A percentile compares a stretch with the other conserved stretches of the same genome.
Evolutionary conservation across 2,797 vertebrate genomes (phyloP).

Genomic region (Hybognathus amarus): DNA sequence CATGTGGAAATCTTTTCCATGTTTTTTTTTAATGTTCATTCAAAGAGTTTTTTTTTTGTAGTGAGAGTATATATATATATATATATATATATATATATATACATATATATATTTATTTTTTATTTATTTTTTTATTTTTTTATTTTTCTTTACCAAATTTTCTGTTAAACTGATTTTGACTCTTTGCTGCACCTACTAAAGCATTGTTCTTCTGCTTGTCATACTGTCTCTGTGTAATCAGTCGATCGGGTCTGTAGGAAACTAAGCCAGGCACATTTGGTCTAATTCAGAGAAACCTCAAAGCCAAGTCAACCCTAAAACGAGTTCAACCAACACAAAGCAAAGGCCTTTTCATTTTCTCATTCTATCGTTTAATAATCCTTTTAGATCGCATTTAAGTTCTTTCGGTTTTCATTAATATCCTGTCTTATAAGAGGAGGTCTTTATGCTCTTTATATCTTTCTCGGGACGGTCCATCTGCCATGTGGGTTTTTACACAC

Average conservation of each 20-base stretch:
- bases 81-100: no score
- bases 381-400: background rate
- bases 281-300: conserved; percentile 37
- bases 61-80: no score
- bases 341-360: background rate
- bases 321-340: conserved; percentile 13
- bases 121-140: no score
- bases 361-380: background rate
- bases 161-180: background rate
- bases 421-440: background rate
- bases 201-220: background rate
- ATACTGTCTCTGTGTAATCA: conserved; percentile 40
- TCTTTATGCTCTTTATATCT: conserved; percentile 6
- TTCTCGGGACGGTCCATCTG: conserved; percentile 3
- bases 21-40: no score
- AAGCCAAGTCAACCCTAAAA: conserved; percentile 40
- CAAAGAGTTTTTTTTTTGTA: no score
- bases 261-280: conserved; percentile 17
- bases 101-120: no score
- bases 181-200: conserved; percentile 5
- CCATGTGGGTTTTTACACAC: background rate
- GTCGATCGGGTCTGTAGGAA: conserved; percentile 13
- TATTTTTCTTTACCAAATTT: no score
- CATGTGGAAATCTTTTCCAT: no score
- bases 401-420: conserved; percentile 6